A percentile compares a stretch with the other conserved stretches of the same genome.
These are phyloP conservation scores for Corapipo altera DNA, from an alignment of 2,113 vertebrate species.

Conservation along the genomic window DNA sequence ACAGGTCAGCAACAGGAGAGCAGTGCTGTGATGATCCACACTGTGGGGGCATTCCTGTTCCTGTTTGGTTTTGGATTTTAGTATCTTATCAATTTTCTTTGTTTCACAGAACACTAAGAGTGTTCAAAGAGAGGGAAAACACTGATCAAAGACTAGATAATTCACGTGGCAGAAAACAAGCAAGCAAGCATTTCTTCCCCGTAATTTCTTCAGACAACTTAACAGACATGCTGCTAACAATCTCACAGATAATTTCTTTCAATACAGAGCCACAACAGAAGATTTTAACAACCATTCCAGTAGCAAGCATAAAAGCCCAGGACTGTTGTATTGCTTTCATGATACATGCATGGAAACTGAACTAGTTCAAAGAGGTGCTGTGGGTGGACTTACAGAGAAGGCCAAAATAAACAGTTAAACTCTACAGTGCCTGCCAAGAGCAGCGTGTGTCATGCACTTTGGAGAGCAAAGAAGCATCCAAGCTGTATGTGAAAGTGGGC, in stretches of 20 bases:
- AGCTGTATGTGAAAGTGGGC: not conserved
- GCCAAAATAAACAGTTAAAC: not conserved
- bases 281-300: not conserved
- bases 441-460: slow-evolving; percentile 5
- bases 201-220: not conserved
- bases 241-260: not conserved
- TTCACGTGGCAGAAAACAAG: not conserved
- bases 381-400: not conserved
- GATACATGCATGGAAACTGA: slow-evolving; percentile 21
- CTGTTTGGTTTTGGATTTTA: not conserved
- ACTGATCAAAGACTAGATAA: slow-evolving; percentile 39
- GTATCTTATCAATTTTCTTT: not conserved
- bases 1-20: not conserved
- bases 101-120: not conserved
- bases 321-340: not conserved
- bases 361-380: not conserved
- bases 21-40: not conserved
- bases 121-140: slow-evolving; percentile 6
- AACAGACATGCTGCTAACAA: slow-evolving; percentile 4
- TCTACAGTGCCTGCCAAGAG: not conserved
- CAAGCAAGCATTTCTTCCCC: not conserved
- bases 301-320: not conserved
- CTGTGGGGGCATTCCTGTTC: not conserved
- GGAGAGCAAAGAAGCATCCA: not conserved
- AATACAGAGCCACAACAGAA: not conserved